Conservation (phyloP, 2,797 vertebrate species). For the Poecilia velifera region DNA sequence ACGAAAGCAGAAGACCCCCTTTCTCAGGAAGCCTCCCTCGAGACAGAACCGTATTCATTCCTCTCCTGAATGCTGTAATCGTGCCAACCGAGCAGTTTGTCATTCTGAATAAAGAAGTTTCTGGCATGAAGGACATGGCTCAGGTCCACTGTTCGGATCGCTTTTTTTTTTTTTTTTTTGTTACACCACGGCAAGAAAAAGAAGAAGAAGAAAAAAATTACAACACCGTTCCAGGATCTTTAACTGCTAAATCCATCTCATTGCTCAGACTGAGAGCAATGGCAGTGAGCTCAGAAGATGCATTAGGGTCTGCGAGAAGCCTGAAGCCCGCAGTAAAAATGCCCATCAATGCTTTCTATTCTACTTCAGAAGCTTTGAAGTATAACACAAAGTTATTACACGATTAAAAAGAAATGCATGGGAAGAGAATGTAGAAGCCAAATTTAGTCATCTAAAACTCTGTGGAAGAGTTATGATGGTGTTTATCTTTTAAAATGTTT, state of each 20-base stretch:
- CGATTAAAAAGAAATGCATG: slow-evolving; percentile 62
- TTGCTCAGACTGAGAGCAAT: slow-evolving; percentile 57
- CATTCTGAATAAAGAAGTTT: slow-evolving; percentile 60
- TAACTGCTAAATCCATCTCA: slow-evolving; percentile 50
- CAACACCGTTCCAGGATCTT: slow-evolving; percentile 37
- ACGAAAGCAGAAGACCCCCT: slow-evolving; percentile 67
- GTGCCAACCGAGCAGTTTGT: slow-evolving; percentile 71
- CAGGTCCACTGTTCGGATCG: slow-evolving; percentile 43
- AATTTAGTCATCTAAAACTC: slow-evolving; percentile 47
- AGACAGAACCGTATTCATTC: slow-evolving; percentile 74
- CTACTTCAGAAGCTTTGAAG: slow-evolving; percentile 53
- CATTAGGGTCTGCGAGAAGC: slow-evolving; percentile 49
- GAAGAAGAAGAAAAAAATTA: slow-evolving; percentile 26
- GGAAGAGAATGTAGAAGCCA: slow-evolving; percentile 55
- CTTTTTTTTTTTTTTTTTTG: slow-evolving; percentile 36
- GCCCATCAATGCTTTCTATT: slow-evolving; percentile 52
- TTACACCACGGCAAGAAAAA: slow-evolving; percentile 32
- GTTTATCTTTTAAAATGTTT: slow-evolving; percentile 50
- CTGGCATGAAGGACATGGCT: slow-evolving; percentile 57
- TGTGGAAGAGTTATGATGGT: slow-evolving; percentile 50
- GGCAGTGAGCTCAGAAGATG: slow-evolving; percentile 49
- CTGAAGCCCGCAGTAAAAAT: slow-evolving; percentile 49
- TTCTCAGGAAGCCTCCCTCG: slow-evolving; percentile 65
- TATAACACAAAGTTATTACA: slow-evolving; percentile 57
- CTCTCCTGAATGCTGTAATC: slow-evolving; percentile 63